Evolutionary conservation across 2,113 vertebrate genomes (phyloP), one percentile per base, ranked within the genome.

Genomic region (Prietella phreatophila): DNA sequence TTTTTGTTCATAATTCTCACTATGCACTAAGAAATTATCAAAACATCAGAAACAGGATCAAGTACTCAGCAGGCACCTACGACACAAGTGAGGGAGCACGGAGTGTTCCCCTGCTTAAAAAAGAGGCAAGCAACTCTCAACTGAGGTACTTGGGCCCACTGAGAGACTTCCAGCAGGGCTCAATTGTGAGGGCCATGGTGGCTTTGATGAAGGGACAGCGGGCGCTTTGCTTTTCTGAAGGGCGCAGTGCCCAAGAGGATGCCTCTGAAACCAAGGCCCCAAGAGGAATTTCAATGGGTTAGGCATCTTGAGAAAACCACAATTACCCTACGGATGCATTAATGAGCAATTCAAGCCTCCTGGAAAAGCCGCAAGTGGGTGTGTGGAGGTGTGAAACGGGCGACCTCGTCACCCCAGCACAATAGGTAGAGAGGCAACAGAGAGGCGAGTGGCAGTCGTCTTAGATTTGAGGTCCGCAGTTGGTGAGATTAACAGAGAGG

Each of bases 371-470:
- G 89, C 90, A 86, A 88, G 85, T 87, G 90, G 88, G 91, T 92
- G 91, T 86, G 86, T 82, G 88, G 91, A 93, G 94, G 94, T 95
- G 95, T 94, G 95, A 96, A 96, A 93, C 87, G 79, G 91, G 90
- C 92, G 95, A 95, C 95, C 94, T 94, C 91, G 92, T 95, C 93
- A 95, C 94, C 95, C 93, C 92, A 78, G 86, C 92, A 89, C 92
- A 92, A 92, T 85, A 85, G 89, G 88, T 84, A 90, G 85, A 89
- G 92, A 90, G 30, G 83, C 86, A 87, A 56, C 56, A 91, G 86
- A 90, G 92, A 88, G 87, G 87, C 86, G 92, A 93, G 92, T 90
- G 90, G 89, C 90, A 90, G 55, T 85, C 82, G 9, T 78, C 84
- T 91, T 85, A 92, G 88, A 91, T 86, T 89, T 92, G 91, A 91